These are phyloP conservation scores for Eupristina koningsbergeri DNA, from an alignment of 1,140 invertebrate species.

Conservation along the genomic window DNA sequence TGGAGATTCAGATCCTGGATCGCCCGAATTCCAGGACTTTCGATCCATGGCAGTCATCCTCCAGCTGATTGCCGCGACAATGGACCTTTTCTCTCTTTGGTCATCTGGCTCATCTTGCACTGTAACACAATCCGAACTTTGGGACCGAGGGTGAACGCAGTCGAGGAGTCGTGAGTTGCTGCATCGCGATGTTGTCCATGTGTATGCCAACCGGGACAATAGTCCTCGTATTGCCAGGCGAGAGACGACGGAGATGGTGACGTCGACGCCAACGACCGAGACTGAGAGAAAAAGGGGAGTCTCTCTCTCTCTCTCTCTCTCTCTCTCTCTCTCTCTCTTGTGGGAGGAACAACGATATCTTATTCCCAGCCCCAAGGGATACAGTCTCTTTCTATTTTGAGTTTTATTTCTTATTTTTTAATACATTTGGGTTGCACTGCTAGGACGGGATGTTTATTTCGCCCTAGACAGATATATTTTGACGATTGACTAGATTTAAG, in stretches of 20 bases:
- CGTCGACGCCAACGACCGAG: not conserved
- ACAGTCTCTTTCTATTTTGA: constrained; percentile 11
- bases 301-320: no score
- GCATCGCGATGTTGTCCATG: not conserved
- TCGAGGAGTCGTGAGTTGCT: constrained; percentile 41
- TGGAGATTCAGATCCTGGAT: no score
- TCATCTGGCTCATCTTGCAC: not conserved
- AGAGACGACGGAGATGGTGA: constrained; percentile 50
- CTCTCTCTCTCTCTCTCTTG: constrained; percentile 57
- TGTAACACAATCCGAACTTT: constrained; percentile 50
- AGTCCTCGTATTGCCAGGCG: constrained; percentile 46
- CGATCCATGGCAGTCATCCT: not conserved
- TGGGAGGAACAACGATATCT: constrained; percentile 68
- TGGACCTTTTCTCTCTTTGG: constrained; percentile 28
- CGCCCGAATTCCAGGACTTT: not conserved
- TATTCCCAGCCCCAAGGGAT: constrained; percentile 67
- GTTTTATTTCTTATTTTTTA: not conserved
- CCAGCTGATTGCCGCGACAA: constrained; percentile 35
- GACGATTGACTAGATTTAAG: not conserved
- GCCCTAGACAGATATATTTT: constrained; percentile 6
- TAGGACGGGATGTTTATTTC: constrained; percentile 18
- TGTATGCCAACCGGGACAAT: constrained; percentile 48
- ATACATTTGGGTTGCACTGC: not conserved
- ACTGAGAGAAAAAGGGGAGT: constrained; percentile 23
- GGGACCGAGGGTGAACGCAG: constrained; percentile 37